Evolutionary conservation across 2,888 invertebrate genomes (phyloP).

Genomic region (Quadriops clusia): DNA sequence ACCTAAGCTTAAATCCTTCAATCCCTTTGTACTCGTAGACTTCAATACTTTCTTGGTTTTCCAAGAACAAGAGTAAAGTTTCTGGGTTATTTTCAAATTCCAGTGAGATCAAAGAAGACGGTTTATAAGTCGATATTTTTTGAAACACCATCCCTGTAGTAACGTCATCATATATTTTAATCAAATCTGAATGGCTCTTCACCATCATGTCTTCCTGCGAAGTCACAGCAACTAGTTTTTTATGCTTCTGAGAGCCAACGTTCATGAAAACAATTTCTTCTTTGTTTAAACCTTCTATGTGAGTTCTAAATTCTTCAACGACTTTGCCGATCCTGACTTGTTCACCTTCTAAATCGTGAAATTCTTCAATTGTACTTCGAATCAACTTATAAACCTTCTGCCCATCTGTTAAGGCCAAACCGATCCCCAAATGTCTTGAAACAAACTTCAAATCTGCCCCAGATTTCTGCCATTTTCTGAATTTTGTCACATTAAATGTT

Average conservation of each 20-base stretch:
- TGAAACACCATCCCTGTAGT: constrained; percentile 39
- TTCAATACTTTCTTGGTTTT: constrained; percentile 31
- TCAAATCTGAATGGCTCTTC: constrained; percentile 20
- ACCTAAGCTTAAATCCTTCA: constrained; percentile 35
- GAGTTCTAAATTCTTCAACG: constrained; percentile 16
- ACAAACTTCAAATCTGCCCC: constrained; percentile 23
- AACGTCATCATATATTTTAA: constrained; percentile 38
- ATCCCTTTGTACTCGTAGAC: constrained; percentile 40
- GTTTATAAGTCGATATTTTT: constrained; percentile 38
- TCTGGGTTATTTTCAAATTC: constrained; percentile 35
- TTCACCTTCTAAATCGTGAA: too few species aligned
- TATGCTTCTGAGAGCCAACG: constrained; percentile 20
- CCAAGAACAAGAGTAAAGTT: constrained; percentile 40
- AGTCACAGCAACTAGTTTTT: constrained; percentile 24
- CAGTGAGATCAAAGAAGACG: constrained; percentile 37
- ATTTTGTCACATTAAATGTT: constrained; percentile 16
- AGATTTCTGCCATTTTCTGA: constrained; percentile 26
- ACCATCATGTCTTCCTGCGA: constrained; percentile 24
- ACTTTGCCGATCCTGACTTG: too few species aligned
- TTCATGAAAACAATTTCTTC: constrained; percentile 23
- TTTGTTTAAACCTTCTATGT: constrained; percentile 17
- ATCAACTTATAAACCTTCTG: constrained; percentile 25
- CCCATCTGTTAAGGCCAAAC: constrained; percentile 32
- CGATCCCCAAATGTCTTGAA: constrained; percentile 28
- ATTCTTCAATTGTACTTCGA: too few species aligned